phyloP scores from a whole-genome alignment of 1,140 invertebrate species.

The Rhopalosiphum maidis region DNA sequence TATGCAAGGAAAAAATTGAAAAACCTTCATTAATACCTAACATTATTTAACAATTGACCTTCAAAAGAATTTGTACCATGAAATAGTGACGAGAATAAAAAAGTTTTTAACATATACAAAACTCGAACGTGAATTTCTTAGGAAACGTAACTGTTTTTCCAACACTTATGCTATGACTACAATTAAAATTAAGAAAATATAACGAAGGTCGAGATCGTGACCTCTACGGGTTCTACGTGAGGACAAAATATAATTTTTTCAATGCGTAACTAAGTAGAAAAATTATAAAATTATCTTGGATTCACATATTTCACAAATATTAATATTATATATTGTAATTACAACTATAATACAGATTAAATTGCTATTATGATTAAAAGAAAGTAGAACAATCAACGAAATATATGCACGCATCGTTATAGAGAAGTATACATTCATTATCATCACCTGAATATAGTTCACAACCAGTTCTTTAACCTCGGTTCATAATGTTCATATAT shows the following conservation, averaged over 20 bases:
- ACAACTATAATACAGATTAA: background rate
- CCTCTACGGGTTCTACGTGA: slow-evolving; percentile 7
- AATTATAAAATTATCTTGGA: background rate
- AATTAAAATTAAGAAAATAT: slow-evolving; percentile 52
- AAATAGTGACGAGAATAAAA: slow-evolving; percentile 45
- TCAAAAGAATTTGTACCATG: slow-evolving; percentile 48
- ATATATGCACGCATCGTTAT: background rate
- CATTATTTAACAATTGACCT: slow-evolving; percentile 42
- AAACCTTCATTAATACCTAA: slow-evolving; percentile 26
- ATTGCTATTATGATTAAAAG: background rate
- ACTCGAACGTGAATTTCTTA: slow-evolving; percentile 24
- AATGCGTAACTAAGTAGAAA: background rate
- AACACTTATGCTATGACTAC: slow-evolving; percentile 33
- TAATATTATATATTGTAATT: background rate
- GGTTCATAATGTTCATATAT: background rate
- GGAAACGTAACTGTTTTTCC: slow-evolving; percentile 34
- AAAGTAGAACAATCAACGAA: background rate
- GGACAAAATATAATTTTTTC: slow-evolving; percentile 23
- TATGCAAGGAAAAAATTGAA: slow-evolving; percentile 35
- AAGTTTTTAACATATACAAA: slow-evolving; percentile 39
- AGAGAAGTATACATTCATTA: background rate
- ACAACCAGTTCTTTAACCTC: slow-evolving; percentile 40
- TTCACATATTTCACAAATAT: slow-evolving; percentile 2
- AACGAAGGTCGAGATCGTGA: slow-evolving; percentile 49
- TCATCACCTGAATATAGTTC: background rate